These are phyloP conservation scores for Aldabrachelys gigantea DNA, from an alignment of 2,113 vertebrate species.

Conservation along the genomic window DNA sequence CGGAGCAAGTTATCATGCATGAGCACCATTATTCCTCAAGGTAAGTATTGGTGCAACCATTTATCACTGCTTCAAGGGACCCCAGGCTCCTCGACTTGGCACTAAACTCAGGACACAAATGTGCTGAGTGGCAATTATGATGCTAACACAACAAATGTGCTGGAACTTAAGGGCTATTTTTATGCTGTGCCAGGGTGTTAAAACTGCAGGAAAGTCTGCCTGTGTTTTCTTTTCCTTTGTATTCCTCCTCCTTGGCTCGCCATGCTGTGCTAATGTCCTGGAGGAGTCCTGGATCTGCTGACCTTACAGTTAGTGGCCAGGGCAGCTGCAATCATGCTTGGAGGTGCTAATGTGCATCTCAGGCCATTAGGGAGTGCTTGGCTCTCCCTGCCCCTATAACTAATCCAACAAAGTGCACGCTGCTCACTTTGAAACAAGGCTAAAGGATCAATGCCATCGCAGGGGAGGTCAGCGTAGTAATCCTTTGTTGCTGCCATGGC, in stretches of 20 bases:
- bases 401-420: not conserved
- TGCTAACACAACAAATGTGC: not conserved
- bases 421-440: not conserved
- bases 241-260: not conserved
- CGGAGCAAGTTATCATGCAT: constrained; percentile 37
- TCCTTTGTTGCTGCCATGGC: not conserved
- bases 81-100: not conserved
- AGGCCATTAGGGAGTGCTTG: not conserved
- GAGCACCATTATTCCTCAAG: constrained; percentile 65
- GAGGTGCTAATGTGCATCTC: not conserved
- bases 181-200: not conserved
- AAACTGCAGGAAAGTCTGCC: not conserved
- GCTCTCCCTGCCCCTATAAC: not conserved
- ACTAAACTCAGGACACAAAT: no score
- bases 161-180: not conserved
- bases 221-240: not conserved
- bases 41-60: constrained; percentile 57
- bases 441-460: not conserved
- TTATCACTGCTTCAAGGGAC: accelerated
- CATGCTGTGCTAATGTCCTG: not conserved
- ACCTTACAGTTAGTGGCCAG: not conserved
- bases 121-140: not conserved
- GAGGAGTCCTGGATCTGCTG: not conserved
- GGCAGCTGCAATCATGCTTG: not conserved
- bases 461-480: not conserved